Base-by-base conservation (phyloP, 2,797 vertebrate genomes). In the Hydrolagus colliei region DNA sequence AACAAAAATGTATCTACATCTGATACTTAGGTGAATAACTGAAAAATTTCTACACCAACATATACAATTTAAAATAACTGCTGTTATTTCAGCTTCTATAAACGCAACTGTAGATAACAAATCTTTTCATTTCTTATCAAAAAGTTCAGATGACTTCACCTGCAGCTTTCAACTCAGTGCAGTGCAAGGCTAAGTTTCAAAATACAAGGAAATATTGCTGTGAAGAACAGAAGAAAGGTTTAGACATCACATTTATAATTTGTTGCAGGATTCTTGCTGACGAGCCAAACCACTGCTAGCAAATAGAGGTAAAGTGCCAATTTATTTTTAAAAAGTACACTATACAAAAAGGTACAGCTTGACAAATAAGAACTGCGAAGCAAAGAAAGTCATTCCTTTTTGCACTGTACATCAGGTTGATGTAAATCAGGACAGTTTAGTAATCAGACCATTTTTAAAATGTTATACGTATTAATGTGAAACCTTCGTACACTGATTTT, bases 221-320 rank as follows among this genome's bases (percentile, higher is more conserved):
- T 67, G 22, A 52, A 52, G 41, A 52, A 52, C 41, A 52, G 41
- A 20, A 14, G 32, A 82, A 16, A 22, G 20, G 75, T n/a, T 77
- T 52, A 52, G n/a, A 82, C 65, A 41, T 68, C 27, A 52, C 65
- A 84, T 84, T 84, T 84, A 84, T 32, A 65, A n/a, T 22, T 71
- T 65, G 35, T 84, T 71, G 65, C 9, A 84, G 11, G 32, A 71
- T 84, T 32, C 18, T 41, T 71, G 52, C 12, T 35, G 78, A 82
- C 67, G 65, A 16, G 9, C 41, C 79, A 71, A 71, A 71, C 35
- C 71, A 14, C 71, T 14, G 79, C 67, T 27, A 68, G 63, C 79
- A 84, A 84, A 41, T 68, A 82, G 20, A 71, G 20, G 68, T 71
- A 71, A 84, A 84, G 79, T 84, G 79, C 79, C 79, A 84, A 84